Base-by-base conservation (phyloP, 2,113 vertebrate genomes). In the Corythaeola cristata region DNA sequence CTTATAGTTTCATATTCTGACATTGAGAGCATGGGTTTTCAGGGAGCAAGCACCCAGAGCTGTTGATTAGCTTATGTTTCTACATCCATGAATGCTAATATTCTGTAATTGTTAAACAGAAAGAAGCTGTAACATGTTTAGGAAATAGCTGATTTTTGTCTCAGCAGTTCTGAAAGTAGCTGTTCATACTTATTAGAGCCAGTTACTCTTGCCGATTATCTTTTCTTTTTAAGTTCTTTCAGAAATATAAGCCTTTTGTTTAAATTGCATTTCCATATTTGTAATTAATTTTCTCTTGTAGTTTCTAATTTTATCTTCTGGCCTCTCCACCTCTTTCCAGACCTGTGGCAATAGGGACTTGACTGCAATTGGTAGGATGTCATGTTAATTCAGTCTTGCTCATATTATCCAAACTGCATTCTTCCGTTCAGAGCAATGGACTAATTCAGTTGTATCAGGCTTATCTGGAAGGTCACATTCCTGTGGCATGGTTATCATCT, bases 181-280 rank as follows among this genome's bases (percentile, higher is more conserved):
- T 87, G 58, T 77, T 66, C 56, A 33, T 56, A 84, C 68, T 74
- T 12, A 5, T 56, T 77, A 84, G 71, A 85, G 84, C 41, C 64
- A 83, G 72, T 72, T 88, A 49, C 77, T 96, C 91, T 49, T 9
- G 62, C 82, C 47, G 74, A 63, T 96, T 76, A 85, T 56, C 80
- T 94, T 92, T 64, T 66, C 50, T 35, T 88, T 73, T 73, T 77
- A 92, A 94, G 44, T 64, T 68, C 47, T 93, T 44, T 63, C 77
- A 96, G 68, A 94, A 84, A 85, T 88, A 77, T 53, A 69, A 80
- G 41, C 37, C 55, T 93, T 75, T 88, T 91, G 88, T 97, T 95
- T 78, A 63, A 96, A 85, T 59, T 90, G 12, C 7, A 41, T 97
- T 96, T 96, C 78, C 78, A 80, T 89, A 96, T 94, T 73, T 90